Evolutionary conservation across 2,888 invertebrate species (phyloP).

Genomic region (Scrobipalpa costella): DNA sequence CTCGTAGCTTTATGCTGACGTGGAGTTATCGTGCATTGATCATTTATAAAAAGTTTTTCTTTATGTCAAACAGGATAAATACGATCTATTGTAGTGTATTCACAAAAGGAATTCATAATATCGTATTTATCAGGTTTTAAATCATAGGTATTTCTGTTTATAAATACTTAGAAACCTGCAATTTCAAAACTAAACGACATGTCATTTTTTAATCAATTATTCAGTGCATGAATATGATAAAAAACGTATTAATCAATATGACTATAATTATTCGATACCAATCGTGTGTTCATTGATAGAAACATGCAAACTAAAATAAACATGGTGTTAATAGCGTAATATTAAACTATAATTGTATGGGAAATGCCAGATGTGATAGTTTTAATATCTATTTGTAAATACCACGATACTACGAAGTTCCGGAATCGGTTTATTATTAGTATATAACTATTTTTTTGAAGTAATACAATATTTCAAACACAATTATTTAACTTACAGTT

Average conservation of each 20-base stretch:
- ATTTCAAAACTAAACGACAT: too few relatives aligned
- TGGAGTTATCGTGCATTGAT: not conserved
- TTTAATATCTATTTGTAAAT: conserved; percentile 1
- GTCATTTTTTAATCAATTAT: too few relatives aligned
- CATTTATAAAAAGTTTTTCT: not conserved
- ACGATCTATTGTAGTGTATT: not conserved
- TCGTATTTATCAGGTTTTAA: too few relatives aligned
- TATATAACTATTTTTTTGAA: not conserved
- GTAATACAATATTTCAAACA: too few relatives aligned
- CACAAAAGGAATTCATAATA: too few relatives aligned
- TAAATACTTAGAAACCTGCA: too few relatives aligned
- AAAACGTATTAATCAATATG: not conserved
- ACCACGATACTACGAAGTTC: not conserved
- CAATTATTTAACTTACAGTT: too few relatives aligned
- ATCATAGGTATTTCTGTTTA: too few relatives aligned
- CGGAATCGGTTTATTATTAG: not conserved
- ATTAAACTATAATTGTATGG: not conserved
- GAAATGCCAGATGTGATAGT: not conserved
- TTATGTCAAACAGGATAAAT: conserved; percentile 1
- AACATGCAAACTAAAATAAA: not conserved
- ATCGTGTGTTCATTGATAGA: not conserved
- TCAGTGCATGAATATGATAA: too few relatives aligned
- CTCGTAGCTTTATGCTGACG: too few relatives aligned
- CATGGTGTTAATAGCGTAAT: not conserved
- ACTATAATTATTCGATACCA: not conserved